phyloP scores from a whole-genome alignment of 2,113 vertebrate genomes.

The Redunca redunca region DNA sequence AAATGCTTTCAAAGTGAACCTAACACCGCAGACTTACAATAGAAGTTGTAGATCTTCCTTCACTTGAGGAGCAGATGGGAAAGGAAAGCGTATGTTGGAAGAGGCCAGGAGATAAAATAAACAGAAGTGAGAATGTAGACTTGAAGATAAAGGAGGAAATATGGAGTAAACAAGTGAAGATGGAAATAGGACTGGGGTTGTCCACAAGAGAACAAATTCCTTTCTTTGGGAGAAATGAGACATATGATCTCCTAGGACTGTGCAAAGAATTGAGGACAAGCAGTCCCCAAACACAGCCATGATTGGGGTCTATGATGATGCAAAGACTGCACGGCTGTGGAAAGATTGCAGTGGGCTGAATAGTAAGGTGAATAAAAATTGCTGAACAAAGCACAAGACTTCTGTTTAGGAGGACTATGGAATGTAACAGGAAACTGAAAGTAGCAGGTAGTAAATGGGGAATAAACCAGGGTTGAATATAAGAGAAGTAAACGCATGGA shows the following conservation, averaged over 20 bases:
- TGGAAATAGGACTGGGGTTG: not conserved
- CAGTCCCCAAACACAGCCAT: not conserved
- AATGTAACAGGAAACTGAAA: not conserved
- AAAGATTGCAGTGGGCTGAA: not conserved
- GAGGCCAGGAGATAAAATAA: not conserved
- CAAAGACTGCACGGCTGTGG: not conserved
- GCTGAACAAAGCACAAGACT: not conserved
- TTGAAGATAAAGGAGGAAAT: not conserved
- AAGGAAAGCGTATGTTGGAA: not conserved
- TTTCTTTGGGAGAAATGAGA: not conserved
- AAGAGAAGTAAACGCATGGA: not conserved
- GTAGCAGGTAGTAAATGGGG: not conserved
- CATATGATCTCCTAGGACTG: not conserved
- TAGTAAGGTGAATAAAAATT: not conserved
- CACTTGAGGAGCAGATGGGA: not conserved
- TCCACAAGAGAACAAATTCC: fast-evolving
- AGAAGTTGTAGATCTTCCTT: not conserved
- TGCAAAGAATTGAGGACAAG: not conserved
- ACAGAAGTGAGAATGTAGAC: not conserved
- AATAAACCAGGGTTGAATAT: not conserved
- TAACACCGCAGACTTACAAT: not conserved
- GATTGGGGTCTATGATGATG: not conserved
- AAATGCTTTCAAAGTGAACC: not conserved
- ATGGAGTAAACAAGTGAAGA: not conserved
- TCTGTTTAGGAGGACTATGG: not conserved